Evolutionary conservation across 1,140 invertebrate species (phyloP).

Genomic region (Popillia japonica): DNA sequence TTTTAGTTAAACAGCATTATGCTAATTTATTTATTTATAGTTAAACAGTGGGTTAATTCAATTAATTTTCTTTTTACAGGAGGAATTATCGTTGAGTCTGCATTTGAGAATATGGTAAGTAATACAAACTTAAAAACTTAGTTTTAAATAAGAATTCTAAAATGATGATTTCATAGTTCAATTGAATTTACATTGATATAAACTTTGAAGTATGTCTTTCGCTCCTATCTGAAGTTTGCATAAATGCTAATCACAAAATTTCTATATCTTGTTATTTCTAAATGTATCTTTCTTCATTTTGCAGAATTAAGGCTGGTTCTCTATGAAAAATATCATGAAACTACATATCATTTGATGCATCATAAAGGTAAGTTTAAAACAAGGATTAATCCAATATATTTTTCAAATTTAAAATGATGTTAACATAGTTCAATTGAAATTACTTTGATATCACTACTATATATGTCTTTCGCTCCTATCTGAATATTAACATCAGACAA

Average conservation of each 20-base stretch:
- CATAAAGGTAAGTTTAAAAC: too few relatives aligned
- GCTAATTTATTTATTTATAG: too few relatives aligned
- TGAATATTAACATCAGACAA: slow-evolving; percentile 1
- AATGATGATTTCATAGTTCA: slow-evolving; percentile 38
- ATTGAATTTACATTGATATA: slow-evolving; percentile 22
- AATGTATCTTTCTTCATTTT: too few relatives aligned
- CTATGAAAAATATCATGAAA: too few relatives aligned
- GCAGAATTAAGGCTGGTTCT: too few relatives aligned
- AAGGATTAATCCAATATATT: too few relatives aligned
- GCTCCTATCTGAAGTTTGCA: slow-evolving; percentile 37
- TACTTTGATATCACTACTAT: slow-evolving; percentile 13
- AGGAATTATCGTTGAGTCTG: not conserved
- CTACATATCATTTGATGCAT: too few relatives aligned
- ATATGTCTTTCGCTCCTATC: slow-evolving; percentile 38
- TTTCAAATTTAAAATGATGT: slow-evolving; percentile 5
- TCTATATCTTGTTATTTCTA: too few relatives aligned
- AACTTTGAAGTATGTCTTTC: slow-evolving; percentile 36
- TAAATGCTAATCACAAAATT: too few relatives aligned
- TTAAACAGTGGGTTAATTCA: not conserved
- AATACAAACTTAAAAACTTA: not conserved
- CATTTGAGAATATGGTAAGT: not conserved
- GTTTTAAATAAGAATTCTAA: not conserved
- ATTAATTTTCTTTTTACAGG: slow-evolving; percentile 24
- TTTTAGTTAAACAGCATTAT: too few relatives aligned
- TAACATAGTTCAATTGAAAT: slow-evolving; percentile 27